Conservation (phyloP, 2,113 vertebrate species). For the Mustela nigripes region DNA sequence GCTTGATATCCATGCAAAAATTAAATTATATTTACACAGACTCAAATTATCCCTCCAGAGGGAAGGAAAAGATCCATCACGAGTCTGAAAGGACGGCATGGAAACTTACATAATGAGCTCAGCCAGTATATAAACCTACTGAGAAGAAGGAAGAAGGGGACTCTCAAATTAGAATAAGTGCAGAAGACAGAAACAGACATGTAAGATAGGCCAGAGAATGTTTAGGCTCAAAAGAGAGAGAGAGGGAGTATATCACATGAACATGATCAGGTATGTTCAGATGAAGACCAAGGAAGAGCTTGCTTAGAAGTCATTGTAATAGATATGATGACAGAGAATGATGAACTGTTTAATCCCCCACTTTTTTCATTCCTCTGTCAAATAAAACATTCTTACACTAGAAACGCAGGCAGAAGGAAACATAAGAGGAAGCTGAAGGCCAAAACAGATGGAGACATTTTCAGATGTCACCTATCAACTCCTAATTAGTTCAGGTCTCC, state of each 20-base stretch:
- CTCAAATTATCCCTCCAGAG: not conserved
- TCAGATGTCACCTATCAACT: not conserved
- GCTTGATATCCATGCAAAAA: not conserved
- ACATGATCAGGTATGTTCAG: not conserved
- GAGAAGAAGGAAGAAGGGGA: not conserved
- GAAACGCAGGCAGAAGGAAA: not conserved
- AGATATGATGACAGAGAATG: not conserved
- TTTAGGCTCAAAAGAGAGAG: not conserved
- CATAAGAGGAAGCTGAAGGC: not conserved
- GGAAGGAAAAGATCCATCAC: not conserved
- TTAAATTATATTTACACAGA: not conserved
- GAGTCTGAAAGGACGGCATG: not conserved
- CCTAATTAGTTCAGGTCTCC: not conserved
- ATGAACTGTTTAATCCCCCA: not conserved
- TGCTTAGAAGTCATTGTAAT: not conserved
- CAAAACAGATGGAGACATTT: not conserved
- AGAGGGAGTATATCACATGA: not conserved
- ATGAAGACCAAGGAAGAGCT: not conserved
- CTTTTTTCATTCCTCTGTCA: not conserved
- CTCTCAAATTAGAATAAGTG: not conserved
- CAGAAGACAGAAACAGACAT: not conserved
- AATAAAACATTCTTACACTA: constrained; percentile 20
- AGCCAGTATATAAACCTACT: not conserved
- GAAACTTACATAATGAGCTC: not conserved
- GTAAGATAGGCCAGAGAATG: not conserved